Percentiles rank a stretch among this genome's conserved stretches.
These are phyloP conservation scores for Pseudococcus longispinus DNA, from an alignment of 2,888 invertebrate species.

Conservation along the genomic window DNA sequence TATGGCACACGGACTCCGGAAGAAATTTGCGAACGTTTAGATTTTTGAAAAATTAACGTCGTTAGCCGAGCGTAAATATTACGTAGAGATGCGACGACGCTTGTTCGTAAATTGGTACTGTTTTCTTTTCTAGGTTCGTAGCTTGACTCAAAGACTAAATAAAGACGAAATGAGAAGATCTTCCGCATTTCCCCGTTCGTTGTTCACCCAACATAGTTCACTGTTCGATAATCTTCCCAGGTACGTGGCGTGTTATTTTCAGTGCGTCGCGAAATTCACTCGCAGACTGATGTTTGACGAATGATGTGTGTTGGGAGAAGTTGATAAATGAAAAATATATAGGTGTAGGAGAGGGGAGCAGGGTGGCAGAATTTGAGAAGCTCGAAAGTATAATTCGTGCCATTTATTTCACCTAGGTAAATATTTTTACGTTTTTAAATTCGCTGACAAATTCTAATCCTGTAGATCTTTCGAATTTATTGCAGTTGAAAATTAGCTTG, in stretches of 20 bases:
- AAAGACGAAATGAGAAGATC: constrained; percentile 77
- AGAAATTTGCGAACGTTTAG: background rate
- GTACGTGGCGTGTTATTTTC: constrained; percentile 61
- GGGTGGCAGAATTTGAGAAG: background rate
- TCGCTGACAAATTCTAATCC: no score
- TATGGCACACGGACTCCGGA: background rate
- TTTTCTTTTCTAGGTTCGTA: constrained; percentile 70
- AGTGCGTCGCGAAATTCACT: background rate
- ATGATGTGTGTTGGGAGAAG: background rate
- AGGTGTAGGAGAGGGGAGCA: background rate
- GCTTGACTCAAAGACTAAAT: constrained; percentile 82
- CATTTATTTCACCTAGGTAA: no score
- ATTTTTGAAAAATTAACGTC: background rate
- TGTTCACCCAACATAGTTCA: constrained; percentile 69
- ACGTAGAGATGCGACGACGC: background rate
- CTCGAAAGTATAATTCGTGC: background rate
- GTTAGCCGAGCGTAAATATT: background rate
- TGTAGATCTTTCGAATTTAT: no score
- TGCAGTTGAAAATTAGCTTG: background rate
- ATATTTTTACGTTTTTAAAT: no score
- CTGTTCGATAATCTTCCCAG: constrained; percentile 67
- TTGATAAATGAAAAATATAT: background rate
- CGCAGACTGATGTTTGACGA: background rate
- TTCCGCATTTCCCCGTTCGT: constrained; percentile 61
- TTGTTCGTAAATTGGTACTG: background rate